phyloP scores from a whole-genome alignment of 2,797 vertebrate genomes.

The Tapera naevia region DNA sequence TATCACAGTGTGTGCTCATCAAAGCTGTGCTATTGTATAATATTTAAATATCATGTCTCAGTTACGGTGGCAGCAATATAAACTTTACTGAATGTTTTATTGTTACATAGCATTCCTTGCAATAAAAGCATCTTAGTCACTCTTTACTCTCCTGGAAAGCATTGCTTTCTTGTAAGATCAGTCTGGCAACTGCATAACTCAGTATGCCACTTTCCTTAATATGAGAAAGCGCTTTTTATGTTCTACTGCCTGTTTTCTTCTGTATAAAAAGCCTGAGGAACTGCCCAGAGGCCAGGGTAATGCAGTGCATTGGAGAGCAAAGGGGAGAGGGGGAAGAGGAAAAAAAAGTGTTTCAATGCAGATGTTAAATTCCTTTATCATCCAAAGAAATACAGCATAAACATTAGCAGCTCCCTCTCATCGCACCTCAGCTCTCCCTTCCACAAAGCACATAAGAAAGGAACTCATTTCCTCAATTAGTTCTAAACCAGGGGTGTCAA shows the following conservation, averaged over 20 bases:
- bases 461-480: background rate
- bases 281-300: background rate
- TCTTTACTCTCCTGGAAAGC: background rate
- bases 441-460: background rate
- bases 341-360: background rate
- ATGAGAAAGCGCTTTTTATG: background rate
- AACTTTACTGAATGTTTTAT: conserved; percentile 52
- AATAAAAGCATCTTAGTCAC: conserved; percentile 3
- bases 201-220: background rate
- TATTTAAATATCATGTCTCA: background rate
- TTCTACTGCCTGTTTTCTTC: background rate
- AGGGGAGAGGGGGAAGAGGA: too few species aligned
- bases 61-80: conserved; percentile 17
- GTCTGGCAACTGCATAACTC: background rate
- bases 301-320: background rate
- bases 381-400: background rate
- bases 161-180: background rate
- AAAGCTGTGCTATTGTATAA: background rate
- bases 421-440: background rate
- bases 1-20: background rate
- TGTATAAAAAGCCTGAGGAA: background rate
- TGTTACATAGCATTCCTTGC: background rate
- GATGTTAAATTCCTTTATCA: background rate
- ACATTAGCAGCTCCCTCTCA: background rate
- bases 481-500: too few species aligned